Evolutionary conservation across 2,888 invertebrate genomes (phyloP).

Genomic region (Cerastis rubricosa): DNA sequence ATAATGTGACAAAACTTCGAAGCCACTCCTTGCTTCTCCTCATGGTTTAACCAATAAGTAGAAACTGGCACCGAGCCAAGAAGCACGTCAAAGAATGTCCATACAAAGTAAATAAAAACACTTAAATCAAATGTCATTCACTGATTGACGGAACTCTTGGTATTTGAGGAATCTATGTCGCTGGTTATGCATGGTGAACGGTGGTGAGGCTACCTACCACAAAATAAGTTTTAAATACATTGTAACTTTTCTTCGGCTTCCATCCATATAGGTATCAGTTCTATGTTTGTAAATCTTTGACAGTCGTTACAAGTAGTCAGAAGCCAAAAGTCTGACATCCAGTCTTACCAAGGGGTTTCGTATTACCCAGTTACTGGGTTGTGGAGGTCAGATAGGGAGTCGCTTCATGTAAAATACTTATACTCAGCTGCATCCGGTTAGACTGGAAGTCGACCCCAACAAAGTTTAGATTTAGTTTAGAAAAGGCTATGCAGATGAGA

Average conservation of each 20-base stretch:
- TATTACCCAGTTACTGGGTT: too few relatives aligned
- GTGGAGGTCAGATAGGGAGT: too few relatives aligned
- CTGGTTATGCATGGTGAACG: constrained; percentile 32
- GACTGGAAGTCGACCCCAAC: too few relatives aligned
- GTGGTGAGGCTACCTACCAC: neutral
- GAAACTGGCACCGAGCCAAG: constrained; percentile 45
- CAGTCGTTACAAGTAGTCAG: too few relatives aligned
- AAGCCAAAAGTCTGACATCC: too few relatives aligned
- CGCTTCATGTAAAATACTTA: too few relatives aligned
- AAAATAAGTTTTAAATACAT: constrained; percentile 7
- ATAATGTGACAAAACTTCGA: neutral
- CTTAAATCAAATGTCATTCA: constrained; percentile 61
- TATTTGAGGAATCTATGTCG: constrained; percentile 52
- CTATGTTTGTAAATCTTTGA: too few relatives aligned
- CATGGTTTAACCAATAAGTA: constrained; percentile 43
- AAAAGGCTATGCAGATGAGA: too few relatives aligned
- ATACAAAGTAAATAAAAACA: constrained; percentile 56
- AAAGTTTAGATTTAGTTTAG: too few relatives aligned
- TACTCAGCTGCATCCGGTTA: too few relatives aligned
- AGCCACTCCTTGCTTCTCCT: constrained; percentile 7
- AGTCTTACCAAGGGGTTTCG: too few relatives aligned
- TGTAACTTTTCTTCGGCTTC: neutral
- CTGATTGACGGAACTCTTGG: constrained; percentile 45
- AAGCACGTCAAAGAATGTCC: constrained; percentile 41
- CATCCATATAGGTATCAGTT: neutral